These are phyloP conservation scores for Conistra vaccinii DNA, from an alignment of 2,888 invertebrate species.

Conservation along the genomic window DNA sequence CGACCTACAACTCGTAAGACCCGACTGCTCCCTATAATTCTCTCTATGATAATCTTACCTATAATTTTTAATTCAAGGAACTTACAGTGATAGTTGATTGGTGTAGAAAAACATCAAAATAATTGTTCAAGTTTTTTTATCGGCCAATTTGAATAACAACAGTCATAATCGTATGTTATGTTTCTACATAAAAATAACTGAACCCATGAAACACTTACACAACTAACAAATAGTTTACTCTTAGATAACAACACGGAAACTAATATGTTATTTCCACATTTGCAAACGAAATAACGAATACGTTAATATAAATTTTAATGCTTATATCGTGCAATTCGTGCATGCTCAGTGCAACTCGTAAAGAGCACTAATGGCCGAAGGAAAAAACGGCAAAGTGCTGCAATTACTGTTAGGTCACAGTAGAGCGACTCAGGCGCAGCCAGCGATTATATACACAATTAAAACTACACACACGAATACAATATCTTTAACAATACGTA, in stretches of 20 bases:
- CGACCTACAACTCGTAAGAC: no score
- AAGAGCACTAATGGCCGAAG: constrained; percentile 78
- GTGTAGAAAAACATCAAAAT: background rate
- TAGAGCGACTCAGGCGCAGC: constrained; percentile 74
- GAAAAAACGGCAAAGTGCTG: constrained; percentile 77
- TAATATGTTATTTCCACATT: constrained; percentile 59
- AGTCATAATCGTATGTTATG: background rate
- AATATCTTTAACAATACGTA: constrained; percentile 50
- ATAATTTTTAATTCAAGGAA: background rate
- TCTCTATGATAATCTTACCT: no score
- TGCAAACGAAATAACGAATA: constrained; percentile 62
- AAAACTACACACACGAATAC: constrained; percentile 64
- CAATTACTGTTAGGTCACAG: constrained; percentile 81
- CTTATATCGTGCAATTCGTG: constrained; percentile 64
- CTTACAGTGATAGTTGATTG: background rate
- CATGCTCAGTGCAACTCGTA: constrained; percentile 77
- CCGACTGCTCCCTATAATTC: no score
- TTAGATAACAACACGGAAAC: constrained; percentile 63
- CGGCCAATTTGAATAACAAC: background rate
- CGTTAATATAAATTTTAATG: constrained; percentile 64
- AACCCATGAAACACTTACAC: constrained; percentile 21
- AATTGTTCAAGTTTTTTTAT: background rate
- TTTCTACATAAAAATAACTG: constrained; percentile 1
- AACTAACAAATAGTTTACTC: constrained; percentile 34
- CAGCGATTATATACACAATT: constrained; percentile 71